A percentile compares a stretch with the other conserved stretches of the same genome.
These are phyloP conservation scores for Ctenomys sociabilis DNA, from an alignment of 2,113 vertebrate species.

Conservation along the genomic window DNA sequence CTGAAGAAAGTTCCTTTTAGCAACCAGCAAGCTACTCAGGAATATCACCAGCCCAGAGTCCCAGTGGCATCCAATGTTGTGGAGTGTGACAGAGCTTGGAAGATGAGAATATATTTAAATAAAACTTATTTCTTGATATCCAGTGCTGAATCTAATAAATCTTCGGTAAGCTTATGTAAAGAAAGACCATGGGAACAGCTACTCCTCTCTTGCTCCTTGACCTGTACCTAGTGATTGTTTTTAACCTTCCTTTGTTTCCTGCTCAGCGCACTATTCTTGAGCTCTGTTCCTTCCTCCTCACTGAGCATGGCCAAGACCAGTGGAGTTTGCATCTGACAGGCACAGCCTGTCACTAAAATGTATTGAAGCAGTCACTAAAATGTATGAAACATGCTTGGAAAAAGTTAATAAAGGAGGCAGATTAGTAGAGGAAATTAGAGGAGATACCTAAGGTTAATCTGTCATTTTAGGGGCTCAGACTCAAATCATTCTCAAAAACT, in stretches of 20 bases:
- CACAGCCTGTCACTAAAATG: background rate
- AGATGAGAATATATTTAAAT: background rate
- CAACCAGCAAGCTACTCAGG: background rate
- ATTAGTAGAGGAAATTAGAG: slow-evolving; percentile 61
- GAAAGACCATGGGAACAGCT: background rate
- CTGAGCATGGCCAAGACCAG: background rate
- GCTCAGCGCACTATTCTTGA: background rate
- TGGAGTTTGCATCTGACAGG: background rate
- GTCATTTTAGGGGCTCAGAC: slow-evolving; percentile 43
- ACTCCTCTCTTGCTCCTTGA: background rate
- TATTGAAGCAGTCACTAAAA: slow-evolving; percentile 35
- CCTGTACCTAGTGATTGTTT: background rate
- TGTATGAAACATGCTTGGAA: slow-evolving; percentile 33
- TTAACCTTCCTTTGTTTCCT: background rate
- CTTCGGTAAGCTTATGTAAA: background rate
- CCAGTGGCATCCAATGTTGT: background rate
- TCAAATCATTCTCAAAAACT: slow-evolving; percentile 56
- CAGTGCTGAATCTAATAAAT: background rate
- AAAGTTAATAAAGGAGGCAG: slow-evolving; percentile 48
- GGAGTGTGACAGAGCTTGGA: background rate
- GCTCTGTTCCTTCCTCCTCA: too few species aligned
- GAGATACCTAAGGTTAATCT: slow-evolving; percentile 65
- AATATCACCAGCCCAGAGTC: background rate
- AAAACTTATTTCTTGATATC: background rate
- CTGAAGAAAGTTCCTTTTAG: slow-evolving; percentile 1